A percentile compares a stretch with the other conserved stretches of the same genome.
Evolutionary conservation across 2,888 invertebrate species (phyloP).

Genomic region (Ischnura elegans): DNA sequence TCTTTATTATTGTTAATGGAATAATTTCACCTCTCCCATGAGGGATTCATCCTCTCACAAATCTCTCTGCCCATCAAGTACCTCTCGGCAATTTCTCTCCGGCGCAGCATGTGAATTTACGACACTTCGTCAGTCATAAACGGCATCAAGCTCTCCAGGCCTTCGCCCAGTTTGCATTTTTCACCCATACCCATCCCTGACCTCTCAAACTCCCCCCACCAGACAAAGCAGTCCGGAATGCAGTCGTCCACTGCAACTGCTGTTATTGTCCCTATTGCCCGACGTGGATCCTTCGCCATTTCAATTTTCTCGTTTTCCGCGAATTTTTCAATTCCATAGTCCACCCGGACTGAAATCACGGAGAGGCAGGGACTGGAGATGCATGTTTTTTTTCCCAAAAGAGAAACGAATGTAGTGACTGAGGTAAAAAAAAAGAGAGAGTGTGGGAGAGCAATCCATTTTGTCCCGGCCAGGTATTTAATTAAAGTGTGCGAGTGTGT

Average conservation of each 20-base stretch:
- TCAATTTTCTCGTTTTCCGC: not conserved
- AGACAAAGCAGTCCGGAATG: not conserved
- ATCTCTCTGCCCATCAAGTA: not conserved
- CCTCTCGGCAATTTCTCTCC: not conserved
- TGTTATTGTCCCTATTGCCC: not conserved
- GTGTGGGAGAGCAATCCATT: not conserved
- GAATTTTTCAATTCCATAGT: not conserved
- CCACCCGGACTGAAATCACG: not conserved
- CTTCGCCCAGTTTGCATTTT: not conserved
- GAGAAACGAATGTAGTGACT: not conserved
- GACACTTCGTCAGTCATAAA: not conserved
- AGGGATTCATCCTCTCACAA: not conserved
- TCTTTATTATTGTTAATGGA: not conserved
- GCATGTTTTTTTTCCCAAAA: not conserved
- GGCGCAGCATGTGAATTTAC: not conserved
- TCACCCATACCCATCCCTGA: not conserved
- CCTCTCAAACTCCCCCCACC: not conserved
- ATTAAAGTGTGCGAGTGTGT: not conserved
- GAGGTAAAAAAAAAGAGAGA: no score
- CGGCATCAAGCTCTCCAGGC: not conserved
- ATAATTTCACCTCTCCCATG: not conserved
- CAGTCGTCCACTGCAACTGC: not conserved
- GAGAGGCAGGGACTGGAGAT: not conserved
- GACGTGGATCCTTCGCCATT: not conserved
- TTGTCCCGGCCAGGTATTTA: constrained; percentile 22